A percentile compares a stretch with the other conserved stretches of the same genome.
Evolutionary conservation across 2,888 invertebrate species (phyloP).

Genomic region (Beris chalybata): DNA sequence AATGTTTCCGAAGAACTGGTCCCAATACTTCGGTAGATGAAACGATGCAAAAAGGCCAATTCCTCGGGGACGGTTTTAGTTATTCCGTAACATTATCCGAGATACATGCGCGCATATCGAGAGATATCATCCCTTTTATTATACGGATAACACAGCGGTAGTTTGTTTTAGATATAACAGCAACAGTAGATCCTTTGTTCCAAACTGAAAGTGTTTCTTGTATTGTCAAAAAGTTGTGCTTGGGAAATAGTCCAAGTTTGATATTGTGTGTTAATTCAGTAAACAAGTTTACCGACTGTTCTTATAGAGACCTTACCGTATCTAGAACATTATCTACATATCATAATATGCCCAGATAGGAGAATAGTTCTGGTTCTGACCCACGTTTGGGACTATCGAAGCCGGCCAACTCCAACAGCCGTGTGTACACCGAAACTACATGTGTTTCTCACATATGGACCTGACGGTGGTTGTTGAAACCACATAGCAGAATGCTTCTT

Average conservation of each 20-base stretch:
- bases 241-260: slow-evolving; percentile 34
- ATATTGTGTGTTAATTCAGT: slow-evolving; percentile 39
- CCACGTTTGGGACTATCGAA: too few relatives aligned
- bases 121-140: slow-evolving; percentile 16
- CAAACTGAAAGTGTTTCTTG: slow-evolving; percentile 34
- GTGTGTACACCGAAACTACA: slow-evolving; percentile 2
- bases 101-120: slow-evolving; percentile 12
- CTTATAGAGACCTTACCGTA: slow-evolving; percentile 18
- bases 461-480: slow-evolving; percentile 18
- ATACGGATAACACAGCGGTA: neutral
- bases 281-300: slow-evolving; percentile 35
- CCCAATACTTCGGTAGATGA: too few relatives aligned
- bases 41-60: too few relatives aligned
- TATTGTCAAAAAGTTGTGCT: slow-evolving; percentile 37
- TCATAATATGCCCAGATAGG: too few relatives aligned
- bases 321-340: too few relatives aligned
- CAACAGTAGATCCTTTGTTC: slow-evolving; percentile 32
- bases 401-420: too few relatives aligned
- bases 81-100: slow-evolving; percentile 19
- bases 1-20: too few relatives aligned
- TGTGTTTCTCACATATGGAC: slow-evolving; percentile 15
- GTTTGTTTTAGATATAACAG: slow-evolving; percentile 26
- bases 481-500: slow-evolving; percentile 26
- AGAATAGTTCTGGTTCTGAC: too few relatives aligned
- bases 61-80: slow-evolving; percentile 17